Percentiles rank a stretch among this genome's conserved stretches.
Conservation (phyloP, 2,113 vertebrate species). For the Peromyscus polionotus region DNA sequence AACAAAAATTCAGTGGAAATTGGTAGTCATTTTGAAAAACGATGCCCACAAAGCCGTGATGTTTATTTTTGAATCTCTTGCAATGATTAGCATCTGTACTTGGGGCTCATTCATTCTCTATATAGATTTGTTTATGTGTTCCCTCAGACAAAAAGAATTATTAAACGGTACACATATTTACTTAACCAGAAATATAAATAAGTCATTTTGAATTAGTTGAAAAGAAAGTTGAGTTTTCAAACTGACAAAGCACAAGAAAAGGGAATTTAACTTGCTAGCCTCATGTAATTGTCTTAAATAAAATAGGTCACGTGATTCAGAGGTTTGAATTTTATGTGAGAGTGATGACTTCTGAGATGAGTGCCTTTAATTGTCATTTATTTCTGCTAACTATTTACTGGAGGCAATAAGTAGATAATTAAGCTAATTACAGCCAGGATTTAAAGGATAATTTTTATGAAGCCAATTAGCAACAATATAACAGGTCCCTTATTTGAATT, state of each 20-base stretch:
- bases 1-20: background rate
- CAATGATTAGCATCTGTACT: background rate
- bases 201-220: background rate
- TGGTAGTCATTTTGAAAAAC: background rate
- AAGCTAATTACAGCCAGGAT: slow-evolving; percentile 27
- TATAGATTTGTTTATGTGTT: background rate
- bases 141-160: background rate
- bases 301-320: background rate
- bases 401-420: slow-evolving; percentile 50
- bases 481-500: slow-evolving; percentile 8
- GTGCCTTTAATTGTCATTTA: slow-evolving; percentile 42
- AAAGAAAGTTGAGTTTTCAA: background rate
- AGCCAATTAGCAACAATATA: slow-evolving; percentile 56
- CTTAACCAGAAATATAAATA: background rate
- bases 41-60: background rate
- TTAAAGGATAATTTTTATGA: slow-evolving; percentile 58
- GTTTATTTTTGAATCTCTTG: background rate
- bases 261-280: background rate
- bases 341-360: background rate
- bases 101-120: background rate
- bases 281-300: background rate
- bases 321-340: slow-evolving; percentile 13
- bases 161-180: background rate
- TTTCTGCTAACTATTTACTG: slow-evolving; percentile 25
- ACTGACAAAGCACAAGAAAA: background rate